Conservation (phyloP, 1,140 invertebrate genomes). For the Druon quercuslanigerum region DNA sequence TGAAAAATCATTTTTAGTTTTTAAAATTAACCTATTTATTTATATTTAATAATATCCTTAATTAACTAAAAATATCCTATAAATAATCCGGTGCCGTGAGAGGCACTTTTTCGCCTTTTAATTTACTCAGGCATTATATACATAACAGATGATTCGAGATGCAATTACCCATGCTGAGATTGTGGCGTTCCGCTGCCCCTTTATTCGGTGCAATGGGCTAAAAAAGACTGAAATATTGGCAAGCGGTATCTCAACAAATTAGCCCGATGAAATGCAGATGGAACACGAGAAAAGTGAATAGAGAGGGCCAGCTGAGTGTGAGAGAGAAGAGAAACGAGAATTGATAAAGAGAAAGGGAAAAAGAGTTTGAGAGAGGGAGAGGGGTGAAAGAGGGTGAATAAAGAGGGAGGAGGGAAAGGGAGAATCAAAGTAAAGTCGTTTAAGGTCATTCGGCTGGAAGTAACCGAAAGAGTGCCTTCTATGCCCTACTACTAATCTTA, state of each 20-base stretch:
- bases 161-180: conserved; percentile 54
- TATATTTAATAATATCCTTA: too few species aligned
- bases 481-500: conserved; percentile 73
- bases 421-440: conserved; percentile 75
- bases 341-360: conserved; percentile 39
- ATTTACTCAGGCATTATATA: conserved; percentile 1
- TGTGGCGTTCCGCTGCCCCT: conserved; percentile 43
- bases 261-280: conserved; percentile 74
- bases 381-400: conserved; percentile 44
- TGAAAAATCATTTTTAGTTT: too few species aligned
- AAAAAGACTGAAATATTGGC: conserved; percentile 74
- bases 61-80: too few species aligned
- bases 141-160: conserved; percentile 39
- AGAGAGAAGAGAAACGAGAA: conserved; percentile 28
- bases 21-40: too few species aligned
- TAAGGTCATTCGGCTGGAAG: conserved; percentile 73
- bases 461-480: conserved; percentile 74
- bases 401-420: conserved; percentile 49
- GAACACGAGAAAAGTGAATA: conserved; percentile 61
- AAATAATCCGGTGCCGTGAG: not conserved
- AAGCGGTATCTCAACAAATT: conserved; percentile 76
- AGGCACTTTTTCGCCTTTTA: not conserved
- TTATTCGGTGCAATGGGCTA: conserved; percentile 64
- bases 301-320: conserved; percentile 36
- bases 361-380: conserved; percentile 38